Evolutionary conservation across 2,888 invertebrate genomes (phyloP), one percentile per base, ranked within the genome.

Genomic region (Cepaea hortensis): DNA sequence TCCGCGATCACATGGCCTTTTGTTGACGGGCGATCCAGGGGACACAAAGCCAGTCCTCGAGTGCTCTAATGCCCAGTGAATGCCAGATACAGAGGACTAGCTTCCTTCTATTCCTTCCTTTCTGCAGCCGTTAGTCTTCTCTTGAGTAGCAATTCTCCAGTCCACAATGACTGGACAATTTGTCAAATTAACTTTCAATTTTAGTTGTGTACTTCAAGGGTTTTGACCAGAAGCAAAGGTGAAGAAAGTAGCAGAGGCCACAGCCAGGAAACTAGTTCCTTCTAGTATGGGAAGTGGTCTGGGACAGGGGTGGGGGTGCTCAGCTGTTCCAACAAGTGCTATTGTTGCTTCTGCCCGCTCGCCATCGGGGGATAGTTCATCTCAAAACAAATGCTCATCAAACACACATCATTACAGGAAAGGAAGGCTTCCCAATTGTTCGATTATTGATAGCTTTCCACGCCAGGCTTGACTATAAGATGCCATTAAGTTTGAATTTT

Each of bases 151-250:
- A 23, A 85, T 85, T 85, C 68, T 85, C 15, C 9, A 5, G 11
- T 13, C 62, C 9, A 81, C 81, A 82, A 86, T 65, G 77, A 46
- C 18, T 70, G 46, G 81, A 86, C 86, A 86, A 86, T 86, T 86
- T 86, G 86, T 82, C 86, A 86, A 86, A 86, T 86, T 86, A 86
- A 86, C 86, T 86, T 86, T 68, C 77, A 82, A 86, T 86, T 82
- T 82, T 81, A 76, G 76, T 76, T 82, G 48, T 82, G 46, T 75
- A 72, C 86, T 76, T 48, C 55, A 76, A 76, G 65, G 55, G 77
- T 35, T 77, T 76, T 76, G 18, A 77, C 65, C 65, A 68, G 55
- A 79, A 23, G 20, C 80, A 70, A 50, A 72, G 46, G 79, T 55
- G 85, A 70, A 11, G 85, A 85, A 72, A 79, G 68, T 75, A 65